Conservation (phyloP, 1,140 invertebrate species). For the Magallana angulata region DNA sequence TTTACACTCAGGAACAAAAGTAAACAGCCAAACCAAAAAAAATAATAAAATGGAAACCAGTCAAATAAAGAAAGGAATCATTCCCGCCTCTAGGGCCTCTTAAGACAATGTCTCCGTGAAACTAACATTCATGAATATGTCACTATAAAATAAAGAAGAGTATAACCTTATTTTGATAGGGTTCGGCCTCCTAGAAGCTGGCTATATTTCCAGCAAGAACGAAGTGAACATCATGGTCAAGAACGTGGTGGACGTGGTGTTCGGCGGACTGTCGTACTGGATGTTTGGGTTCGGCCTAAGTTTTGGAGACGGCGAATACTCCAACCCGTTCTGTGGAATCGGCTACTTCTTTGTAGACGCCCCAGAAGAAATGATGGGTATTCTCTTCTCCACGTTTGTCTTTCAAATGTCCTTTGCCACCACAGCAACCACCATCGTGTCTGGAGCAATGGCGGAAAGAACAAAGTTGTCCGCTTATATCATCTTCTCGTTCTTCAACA, state of each 20-base stretch:
- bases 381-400: conserved; percentile 70
- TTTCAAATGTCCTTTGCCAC: conserved; percentile 77
- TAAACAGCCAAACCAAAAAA: no score
- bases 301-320: conserved; percentile 86
- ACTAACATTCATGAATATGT: no score
- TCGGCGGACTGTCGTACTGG: conserved; percentile 96
- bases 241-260: conserved; percentile 85
- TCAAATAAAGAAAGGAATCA: no score
- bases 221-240: conserved; percentile 84
- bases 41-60: no score
- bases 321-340: conserved; percentile 86
- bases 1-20: no score
- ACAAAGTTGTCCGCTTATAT: conserved; percentile 82
- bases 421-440: conserved; percentile 78
- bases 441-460: conserved; percentile 83
- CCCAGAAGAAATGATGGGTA: conserved; percentile 75
- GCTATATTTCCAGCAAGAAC: conserved; percentile 82
- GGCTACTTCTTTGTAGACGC: conserved; percentile 81
- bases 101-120: no score
- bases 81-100: no score
- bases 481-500: conserved; percentile 81
- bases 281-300: conserved; percentile 95
- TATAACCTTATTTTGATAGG: not conserved
- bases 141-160: no score
- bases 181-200: conserved; percentile 83